Percentiles rank a stretch among this genome's conserved stretches.
phyloP scores from a whole-genome alignment of 2,888 invertebrate genomes.

The Gibbula magus region DNA sequence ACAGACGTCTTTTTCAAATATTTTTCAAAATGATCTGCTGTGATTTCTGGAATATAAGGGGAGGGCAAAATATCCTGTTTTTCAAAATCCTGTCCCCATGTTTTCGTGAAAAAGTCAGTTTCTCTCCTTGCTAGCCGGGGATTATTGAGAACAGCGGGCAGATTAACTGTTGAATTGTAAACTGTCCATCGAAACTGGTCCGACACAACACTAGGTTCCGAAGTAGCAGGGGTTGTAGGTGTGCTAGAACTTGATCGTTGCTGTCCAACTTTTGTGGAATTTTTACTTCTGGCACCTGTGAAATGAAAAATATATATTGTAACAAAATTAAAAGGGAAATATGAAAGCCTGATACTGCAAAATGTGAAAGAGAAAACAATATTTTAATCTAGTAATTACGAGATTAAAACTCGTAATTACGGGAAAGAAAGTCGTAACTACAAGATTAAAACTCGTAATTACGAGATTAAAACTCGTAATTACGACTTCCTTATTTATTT shows the following conservation, averaged over 20 bases:
- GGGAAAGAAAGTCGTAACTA: no score
- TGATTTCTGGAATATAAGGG: slow-evolving; percentile 88
- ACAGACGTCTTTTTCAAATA: slow-evolving; percentile 85
- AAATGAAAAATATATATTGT: no score
- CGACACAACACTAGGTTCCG: slow-evolving; percentile 69
- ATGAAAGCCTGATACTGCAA: no score
- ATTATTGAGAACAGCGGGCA: slow-evolving; percentile 96
- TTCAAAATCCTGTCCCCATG: slow-evolving; percentile 97
- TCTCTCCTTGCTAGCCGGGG: slow-evolving; percentile 86
- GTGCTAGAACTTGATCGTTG: neutral
- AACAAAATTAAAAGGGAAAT: no score
- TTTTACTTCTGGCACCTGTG: slow-evolving; percentile 39
- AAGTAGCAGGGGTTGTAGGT: slow-evolving; percentile 26
- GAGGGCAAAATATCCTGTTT: slow-evolving; percentile 87
- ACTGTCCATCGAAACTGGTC: slow-evolving; percentile 83
- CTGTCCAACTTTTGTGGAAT: slow-evolving; percentile 1
- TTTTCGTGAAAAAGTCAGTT: slow-evolving; percentile 92
- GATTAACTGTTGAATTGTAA: slow-evolving; percentile 93
- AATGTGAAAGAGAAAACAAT: no score
- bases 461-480: no score
- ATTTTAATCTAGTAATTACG: no score
- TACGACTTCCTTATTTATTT: no score
- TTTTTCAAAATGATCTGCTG: slow-evolving; percentile 87
- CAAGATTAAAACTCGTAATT: no score
- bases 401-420: no score